phyloP scores from a whole-genome alignment of 2,888 invertebrate genomes.

The Sialis fuliginosa region DNA sequence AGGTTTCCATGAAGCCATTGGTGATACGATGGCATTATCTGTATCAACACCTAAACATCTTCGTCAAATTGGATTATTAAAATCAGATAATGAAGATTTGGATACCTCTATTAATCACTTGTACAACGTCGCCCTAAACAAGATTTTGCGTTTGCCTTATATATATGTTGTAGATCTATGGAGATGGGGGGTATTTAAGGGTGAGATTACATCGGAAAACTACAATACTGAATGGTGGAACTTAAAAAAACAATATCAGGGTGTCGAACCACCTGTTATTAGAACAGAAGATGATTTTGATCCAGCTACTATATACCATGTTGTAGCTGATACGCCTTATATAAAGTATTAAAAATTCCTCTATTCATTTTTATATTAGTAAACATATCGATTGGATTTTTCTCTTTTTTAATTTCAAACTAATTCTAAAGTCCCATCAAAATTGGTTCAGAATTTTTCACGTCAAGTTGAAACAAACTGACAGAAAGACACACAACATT shows the following conservation, averaged over 20 bases:
- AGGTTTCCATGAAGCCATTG: conserved; percentile 44
- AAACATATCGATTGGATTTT: no score
- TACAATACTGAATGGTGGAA: conserved; percentile 52
- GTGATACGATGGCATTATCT: conserved; percentile 38
- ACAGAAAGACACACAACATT: no score
- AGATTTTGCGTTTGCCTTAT: conserved; percentile 52
- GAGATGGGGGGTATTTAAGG: conserved; percentile 49
- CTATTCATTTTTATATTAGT: no score
- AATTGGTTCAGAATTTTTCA: no score
- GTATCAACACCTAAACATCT: conserved; percentile 38
- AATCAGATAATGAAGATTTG: conserved; percentile 31
- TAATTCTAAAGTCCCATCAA: no score
- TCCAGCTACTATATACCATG: conserved; percentile 49
- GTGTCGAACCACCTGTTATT: conserved; percentile 40
- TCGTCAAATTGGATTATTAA: conserved; percentile 43
- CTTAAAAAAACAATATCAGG: conserved; percentile 35
- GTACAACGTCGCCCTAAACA: conserved; percentile 35
- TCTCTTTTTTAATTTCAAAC: no score
- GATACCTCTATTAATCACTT: conserved; percentile 23
- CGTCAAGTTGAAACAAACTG: no score
- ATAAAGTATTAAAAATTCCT: conserved; percentile 25
- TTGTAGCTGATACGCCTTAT: conserved; percentile 44
- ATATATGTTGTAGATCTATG: conserved; percentile 50
- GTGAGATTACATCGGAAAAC: conserved; percentile 34
- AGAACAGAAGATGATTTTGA: conserved; percentile 45